Base-by-base conservation (phyloP, 1,140 invertebrate genomes). In the Lethrus apterus region DNA sequence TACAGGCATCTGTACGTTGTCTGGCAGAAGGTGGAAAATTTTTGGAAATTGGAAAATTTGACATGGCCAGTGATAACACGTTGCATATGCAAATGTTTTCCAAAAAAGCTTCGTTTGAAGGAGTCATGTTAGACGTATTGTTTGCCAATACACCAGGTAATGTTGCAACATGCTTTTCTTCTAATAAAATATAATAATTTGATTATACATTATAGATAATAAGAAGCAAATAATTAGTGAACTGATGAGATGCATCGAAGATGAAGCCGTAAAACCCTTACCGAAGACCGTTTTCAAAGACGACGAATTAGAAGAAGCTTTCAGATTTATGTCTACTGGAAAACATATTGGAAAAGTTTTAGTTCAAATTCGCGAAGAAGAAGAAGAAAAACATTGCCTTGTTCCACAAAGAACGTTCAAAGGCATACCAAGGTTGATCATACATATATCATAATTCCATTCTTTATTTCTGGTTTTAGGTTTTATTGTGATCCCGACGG, bases 271-370 rank as follows among this genome's bases (percentile, higher is more conserved):
- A 2, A 72, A 76, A 46, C 81, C 82, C 0, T 62, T 85, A 26
- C 72, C 72, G 0, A 68, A 73, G 50, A 75, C 69, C 17, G 70
- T 75, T 0, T 85, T 83, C 51, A 58, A 70, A 8, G 67, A 69
- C 14, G 58, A 79, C 32, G 72, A 82, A 60, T 64, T 83, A 3
- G 79, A 82, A 57, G 65, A 76, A 48, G 80, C 80, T 2, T 84
- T 83, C 19, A 49, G 79, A 35, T 79, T 81, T 59, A 86, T 92
- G 78, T 82, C 85, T 3, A 77, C 82, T 46, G 89, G 88, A n/a
- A 89, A 89, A 69, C 89, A 92, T 63, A 86, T 89, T 44, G 89
- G 89, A 48, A 92, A 92, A 74, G 78, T 83, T 3, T 32, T 89
- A 3, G 64, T 89, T 11, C 77, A 86, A 64, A 77, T 89, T 31